Conservation (phyloP, 64 coral and sea anemone species). For the Dendrophyllia cribrosa region DNA sequence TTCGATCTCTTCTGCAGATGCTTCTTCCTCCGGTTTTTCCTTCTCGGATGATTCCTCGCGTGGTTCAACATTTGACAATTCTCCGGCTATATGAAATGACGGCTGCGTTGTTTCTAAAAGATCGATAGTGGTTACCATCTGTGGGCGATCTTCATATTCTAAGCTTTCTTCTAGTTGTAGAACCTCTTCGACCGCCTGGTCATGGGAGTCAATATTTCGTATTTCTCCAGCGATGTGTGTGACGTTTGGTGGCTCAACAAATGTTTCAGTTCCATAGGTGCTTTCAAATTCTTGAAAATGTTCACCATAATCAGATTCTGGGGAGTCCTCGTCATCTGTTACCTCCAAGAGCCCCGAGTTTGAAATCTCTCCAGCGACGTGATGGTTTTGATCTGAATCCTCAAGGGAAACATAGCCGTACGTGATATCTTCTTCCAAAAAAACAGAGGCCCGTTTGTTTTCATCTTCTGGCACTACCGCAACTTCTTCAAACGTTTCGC, state of each 20-base stretch:
- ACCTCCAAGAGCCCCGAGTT: neutral
- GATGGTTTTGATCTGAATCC: neutral
- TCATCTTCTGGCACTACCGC: neutral
- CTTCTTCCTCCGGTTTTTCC: constrained; percentile 38
- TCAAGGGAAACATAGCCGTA: neutral
- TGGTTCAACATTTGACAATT: constrained; percentile 4
- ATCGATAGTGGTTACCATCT: neutral
- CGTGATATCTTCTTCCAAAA: neutral
- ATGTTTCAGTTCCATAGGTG: neutral
- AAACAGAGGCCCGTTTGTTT: neutral
- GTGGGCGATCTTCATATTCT: neutral
- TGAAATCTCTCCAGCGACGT: neutral
- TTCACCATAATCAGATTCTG: constrained; percentile 24
- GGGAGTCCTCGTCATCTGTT: constrained; percentile 17
- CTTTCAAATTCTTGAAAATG: constrained; percentile 28
- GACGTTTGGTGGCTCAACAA: neutral
- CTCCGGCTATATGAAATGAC: constrained; percentile 13
- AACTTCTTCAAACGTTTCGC: constrained; percentile 2
- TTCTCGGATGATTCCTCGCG: constrained; percentile 21
- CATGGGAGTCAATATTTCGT: neutral
- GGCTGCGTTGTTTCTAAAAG: neutral
- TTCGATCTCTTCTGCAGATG: neutral
- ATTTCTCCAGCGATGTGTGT: constrained; percentile 17
- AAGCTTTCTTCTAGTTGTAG: neutral
- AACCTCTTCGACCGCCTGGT: neutral